Base-by-base conservation (phyloP, 2,797 vertebrate genomes). In the Sarcophilus harrisii region DNA sequence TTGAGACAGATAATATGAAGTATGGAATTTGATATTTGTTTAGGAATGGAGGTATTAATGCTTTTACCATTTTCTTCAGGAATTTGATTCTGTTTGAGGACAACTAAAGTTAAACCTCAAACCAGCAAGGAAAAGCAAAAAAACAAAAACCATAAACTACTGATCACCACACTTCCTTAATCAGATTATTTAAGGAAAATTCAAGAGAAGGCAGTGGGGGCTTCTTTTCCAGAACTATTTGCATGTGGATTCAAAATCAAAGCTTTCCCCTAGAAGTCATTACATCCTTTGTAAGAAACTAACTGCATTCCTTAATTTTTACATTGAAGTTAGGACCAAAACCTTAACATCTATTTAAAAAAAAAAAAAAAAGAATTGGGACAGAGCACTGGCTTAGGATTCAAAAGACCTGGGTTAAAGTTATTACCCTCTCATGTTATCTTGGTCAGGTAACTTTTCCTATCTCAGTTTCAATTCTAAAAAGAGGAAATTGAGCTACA, bases 91-190 rank as follows among this genome's bases (percentile, higher is more conserved):
- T 73, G 5, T n/a, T 16, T 38, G 2, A n/a, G n/a, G 9, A 73
- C 66, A n/a, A 73, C 62, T 73, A 73, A 73, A 73, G 21, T 58
- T 58, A 58, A 58, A 58, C 18, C 2, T 1, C 30, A n/a, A 66
- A 66, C 5, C 32, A n/a, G 62, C 18, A 32, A 66, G 62, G 62
- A 6, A 73, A 73, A 66, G 38, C 52, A 73, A 73, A 32, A 55
- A 55, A 55, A 55, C 5, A 55, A 55, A 55, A 55, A 55, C 9
- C 94, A 81, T n/a, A 4, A 59, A 91, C 96, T 60, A 14, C 29
- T 94, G 60, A n/a, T 92, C 92, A 94, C 96, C 96, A 96, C 81
- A 92, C 95, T 97, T 96, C 94, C 95, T 97, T 96, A 97, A 94
- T 94, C 96, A 94, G 92, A 95, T 91, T 96, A 94, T 96, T 95